Percentiles rank a stretch among this genome's conserved stretches.
phyloP scores from a whole-genome alignment of 2,113 vertebrate species.

The Platysternon megacephalum region DNA sequence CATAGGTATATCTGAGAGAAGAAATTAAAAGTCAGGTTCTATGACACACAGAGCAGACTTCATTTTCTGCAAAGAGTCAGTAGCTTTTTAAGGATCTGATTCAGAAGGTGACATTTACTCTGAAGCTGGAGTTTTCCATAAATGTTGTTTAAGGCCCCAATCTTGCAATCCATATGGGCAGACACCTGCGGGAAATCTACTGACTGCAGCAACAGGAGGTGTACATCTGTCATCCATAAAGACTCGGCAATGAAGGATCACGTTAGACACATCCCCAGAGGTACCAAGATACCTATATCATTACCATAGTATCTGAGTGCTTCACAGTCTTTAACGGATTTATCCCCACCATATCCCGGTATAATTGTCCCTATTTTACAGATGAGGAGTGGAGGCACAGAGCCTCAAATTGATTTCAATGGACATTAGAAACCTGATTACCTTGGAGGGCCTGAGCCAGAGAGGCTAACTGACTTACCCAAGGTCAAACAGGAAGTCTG shows the following conservation, averaged over 20 bases:
- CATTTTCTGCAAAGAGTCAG: neutral
- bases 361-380: neutral
- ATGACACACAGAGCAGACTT: neutral
- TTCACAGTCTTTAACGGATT: neutral
- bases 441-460: no score
- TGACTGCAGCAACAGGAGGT: neutral
- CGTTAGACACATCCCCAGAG: neutral
- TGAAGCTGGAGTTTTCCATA: neutral
- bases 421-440: no score
- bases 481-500: neutral
- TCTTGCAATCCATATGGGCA: neutral
- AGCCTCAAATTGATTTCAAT: neutral
- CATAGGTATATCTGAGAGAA: neutral
- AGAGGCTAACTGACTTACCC: neutral
- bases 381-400: neutral
- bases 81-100: neutral
- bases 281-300: neutral
- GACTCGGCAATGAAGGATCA: neutral
- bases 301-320: neutral
- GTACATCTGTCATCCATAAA: neutral
- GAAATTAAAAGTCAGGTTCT: neutral
- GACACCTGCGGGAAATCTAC: rapidly evolving
- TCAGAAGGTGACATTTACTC: neutral
- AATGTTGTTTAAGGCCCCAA: neutral
- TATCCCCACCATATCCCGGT: neutral